Conservation (phyloP, 2,113 vertebrate species). For the Platichthys flesus region DNA sequence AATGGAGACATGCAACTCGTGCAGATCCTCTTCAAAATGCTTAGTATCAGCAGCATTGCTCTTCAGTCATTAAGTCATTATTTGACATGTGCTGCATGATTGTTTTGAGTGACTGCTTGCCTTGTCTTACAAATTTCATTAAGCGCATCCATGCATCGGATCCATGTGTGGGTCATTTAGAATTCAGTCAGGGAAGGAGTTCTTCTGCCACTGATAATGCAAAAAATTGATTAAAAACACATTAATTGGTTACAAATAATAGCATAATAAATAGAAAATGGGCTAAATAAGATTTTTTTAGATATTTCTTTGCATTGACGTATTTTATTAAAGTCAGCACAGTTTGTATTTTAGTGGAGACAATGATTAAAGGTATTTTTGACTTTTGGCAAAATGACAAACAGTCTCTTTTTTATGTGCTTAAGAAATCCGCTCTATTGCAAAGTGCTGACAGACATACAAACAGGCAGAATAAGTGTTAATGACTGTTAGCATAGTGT, state of each 20-base stretch:
- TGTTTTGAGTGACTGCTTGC: no score
- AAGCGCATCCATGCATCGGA: not conserved
- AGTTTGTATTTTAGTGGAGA: not conserved
- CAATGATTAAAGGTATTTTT: constrained; percentile 19
- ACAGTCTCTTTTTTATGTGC: constrained; percentile 34
- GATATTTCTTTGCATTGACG: no score
- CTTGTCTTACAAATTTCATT: not conserved
- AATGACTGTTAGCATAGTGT: constrained; percentile 68
- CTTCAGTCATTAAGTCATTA: not conserved
- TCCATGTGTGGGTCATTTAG: not conserved
- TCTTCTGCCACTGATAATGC: not conserved
- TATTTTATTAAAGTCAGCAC: no score
- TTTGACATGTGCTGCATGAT: not conserved
- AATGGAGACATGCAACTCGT: not conserved
- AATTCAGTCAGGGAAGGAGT: not conserved
- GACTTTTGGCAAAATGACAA: constrained; percentile 21
- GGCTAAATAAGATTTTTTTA: not conserved
- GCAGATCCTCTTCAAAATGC: not conserved
- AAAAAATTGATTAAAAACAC: no score
- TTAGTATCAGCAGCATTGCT: not conserved
- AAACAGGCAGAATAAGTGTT: constrained; percentile 73
- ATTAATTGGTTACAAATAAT: not conserved
- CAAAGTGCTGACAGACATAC: constrained; percentile 73
- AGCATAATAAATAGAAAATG: not conserved
- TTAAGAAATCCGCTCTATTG: constrained; percentile 59